phyloP scores from a whole-genome alignment of 2,113 vertebrate species.

The Thamnophis sirtalis region DNA sequence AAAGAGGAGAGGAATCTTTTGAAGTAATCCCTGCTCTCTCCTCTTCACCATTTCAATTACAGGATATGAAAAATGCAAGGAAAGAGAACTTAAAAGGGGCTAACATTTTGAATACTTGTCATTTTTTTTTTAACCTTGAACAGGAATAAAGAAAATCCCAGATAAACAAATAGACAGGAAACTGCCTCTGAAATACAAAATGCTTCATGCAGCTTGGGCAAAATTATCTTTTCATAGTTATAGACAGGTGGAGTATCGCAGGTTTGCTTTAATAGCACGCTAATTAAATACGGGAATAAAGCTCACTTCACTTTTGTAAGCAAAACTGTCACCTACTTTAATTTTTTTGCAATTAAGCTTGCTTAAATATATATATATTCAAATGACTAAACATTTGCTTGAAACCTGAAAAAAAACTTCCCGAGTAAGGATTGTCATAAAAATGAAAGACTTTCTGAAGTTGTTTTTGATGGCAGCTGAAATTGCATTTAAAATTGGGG shows the following conservation, averaged over 20 bases:
- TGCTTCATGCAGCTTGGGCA: background rate
- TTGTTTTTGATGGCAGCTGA: slow-evolving; percentile 7
- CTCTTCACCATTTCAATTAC: background rate
- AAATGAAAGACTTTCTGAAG: background rate
- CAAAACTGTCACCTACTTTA: slow-evolving; percentile 5
- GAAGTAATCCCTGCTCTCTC: background rate
- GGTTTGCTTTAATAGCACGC: background rate
- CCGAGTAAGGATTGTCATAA: slow-evolving; percentile 3
- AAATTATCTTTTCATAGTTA: background rate
- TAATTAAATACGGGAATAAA: slow-evolving; percentile 14
- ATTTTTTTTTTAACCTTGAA: background rate
- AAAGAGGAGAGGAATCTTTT: background rate
- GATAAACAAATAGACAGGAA: background rate
- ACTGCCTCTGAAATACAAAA: background rate
- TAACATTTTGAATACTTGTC: background rate
- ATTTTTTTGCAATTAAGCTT: background rate
- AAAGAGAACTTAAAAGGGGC: background rate
- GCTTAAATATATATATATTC: slow-evolving; percentile 14
- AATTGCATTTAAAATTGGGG: slow-evolving; percentile 2
- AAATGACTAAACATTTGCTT: slow-evolving; percentile 35
- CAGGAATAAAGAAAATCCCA: background rate
- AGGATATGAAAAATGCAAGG: background rate
- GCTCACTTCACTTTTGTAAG: background rate
- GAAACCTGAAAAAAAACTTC: background rate
- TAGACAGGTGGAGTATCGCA: background rate